A percentile compares a stretch with the other conserved stretches of the same genome.
Conservation (phyloP, 1,140 invertebrate genomes). For the Ceratina japonica region DNA sequence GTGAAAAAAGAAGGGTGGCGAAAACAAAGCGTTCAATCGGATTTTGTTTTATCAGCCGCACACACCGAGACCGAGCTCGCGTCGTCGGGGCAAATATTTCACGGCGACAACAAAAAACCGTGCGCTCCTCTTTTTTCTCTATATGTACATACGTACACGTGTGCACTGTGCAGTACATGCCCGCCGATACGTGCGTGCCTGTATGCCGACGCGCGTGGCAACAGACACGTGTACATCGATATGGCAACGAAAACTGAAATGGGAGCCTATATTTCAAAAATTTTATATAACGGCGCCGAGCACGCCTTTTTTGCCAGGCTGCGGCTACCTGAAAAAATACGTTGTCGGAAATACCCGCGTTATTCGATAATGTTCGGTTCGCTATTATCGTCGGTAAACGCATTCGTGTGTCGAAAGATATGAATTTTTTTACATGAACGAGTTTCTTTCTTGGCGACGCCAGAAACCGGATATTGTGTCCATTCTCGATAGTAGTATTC, state of each 20-base stretch:
- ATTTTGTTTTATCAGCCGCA: conserved; percentile 66
- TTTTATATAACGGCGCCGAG: conserved; percentile 37
- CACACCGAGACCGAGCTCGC: conserved; percentile 44
- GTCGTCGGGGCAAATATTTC: conserved; percentile 57
- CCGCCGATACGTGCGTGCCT: background rate
- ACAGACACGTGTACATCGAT: conserved; percentile 3
- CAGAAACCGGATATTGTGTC: too few relatives aligned
- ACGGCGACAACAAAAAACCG: conserved; percentile 54
- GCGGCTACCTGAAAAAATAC: conserved; percentile 26
- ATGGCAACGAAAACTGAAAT: conserved; percentile 8
- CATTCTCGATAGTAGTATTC: too few relatives aligned
- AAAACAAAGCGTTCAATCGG: conserved; percentile 68
- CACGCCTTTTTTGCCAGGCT: conserved; percentile 12
- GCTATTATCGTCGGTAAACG: conserved; percentile 23
- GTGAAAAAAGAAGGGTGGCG: conserved; percentile 53
- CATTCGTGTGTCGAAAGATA: background rate
- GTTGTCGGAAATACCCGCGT: conserved; percentile 17
- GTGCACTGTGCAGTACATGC: background rate
- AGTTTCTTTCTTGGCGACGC: background rate
- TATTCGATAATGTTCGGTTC: background rate
- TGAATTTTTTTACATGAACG: conserved; percentile 21
- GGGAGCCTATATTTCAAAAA: conserved; percentile 57
- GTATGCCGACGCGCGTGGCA: background rate
- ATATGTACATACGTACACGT: background rate
- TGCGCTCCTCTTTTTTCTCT: background rate